Conservation (phyloP, 2,888 invertebrate genomes). For the Acronicta alni region DNA sequence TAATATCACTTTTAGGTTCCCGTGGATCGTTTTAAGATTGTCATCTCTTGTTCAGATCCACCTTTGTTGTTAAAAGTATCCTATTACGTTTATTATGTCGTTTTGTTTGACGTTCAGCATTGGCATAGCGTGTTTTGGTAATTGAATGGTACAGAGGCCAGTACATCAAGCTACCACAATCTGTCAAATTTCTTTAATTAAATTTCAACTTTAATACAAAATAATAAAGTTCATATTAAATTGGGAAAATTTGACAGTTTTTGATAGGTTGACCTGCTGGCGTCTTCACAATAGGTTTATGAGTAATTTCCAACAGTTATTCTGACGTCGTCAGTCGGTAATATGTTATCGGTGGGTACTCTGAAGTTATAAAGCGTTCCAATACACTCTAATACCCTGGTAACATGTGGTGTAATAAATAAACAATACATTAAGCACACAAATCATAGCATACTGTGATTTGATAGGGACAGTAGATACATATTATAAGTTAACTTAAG, state of each 20-base stretch:
- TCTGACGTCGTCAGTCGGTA: constrained; percentile 21
- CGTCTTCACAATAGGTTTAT: constrained; percentile 16
- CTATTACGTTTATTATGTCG: constrained; percentile 11
- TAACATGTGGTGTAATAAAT: constrained; percentile 30
- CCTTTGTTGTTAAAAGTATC: constrained; percentile 17
- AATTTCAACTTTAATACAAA: too few species aligned
- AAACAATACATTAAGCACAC: constrained; percentile 37
- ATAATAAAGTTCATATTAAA: too few species aligned
- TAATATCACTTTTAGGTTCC: constrained; percentile 12
- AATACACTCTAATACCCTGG: background rate
- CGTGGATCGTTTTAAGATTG: constrained; percentile 17
- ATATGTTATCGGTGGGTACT: constrained; percentile 41
- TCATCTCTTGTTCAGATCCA: constrained; percentile 18
- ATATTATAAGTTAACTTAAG: too few species aligned
- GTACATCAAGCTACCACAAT: too few species aligned
- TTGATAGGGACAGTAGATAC: constrained; percentile 7
- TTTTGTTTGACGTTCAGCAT: constrained; percentile 13
- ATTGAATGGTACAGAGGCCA: constrained; percentile 13
- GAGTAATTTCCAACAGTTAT: constrained; percentile 25
- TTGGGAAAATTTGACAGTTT: too few species aligned
- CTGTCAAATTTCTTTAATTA: too few species aligned
- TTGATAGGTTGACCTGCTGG: too few species aligned
- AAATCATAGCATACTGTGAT: constrained; percentile 26
- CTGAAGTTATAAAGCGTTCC: too few species aligned
- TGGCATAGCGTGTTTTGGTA: constrained; percentile 20